These are phyloP conservation scores for Geotrupes spiniger DNA, from an alignment of 2,888 invertebrate genomes.

Conservation along the genomic window DNA sequence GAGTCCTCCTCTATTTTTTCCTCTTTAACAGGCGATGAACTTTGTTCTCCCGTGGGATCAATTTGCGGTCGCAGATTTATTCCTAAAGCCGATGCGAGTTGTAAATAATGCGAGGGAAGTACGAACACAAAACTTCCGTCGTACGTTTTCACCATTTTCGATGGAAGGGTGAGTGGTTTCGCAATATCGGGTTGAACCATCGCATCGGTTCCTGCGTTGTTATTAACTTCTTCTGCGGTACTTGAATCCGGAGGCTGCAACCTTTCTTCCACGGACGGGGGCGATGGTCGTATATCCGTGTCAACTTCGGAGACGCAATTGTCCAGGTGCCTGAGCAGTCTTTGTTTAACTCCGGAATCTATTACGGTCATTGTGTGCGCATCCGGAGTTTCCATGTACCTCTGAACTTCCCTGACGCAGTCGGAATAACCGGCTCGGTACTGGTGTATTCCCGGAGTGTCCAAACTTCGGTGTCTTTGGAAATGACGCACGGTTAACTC, in stretches of 20 bases:
- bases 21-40: slow-evolving; percentile 14
- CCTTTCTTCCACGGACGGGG: slow-evolving; percentile 30
- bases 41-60: slow-evolving; percentile 19
- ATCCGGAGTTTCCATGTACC: slow-evolving; percentile 61
- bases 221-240: slow-evolving; percentile 43
- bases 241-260: slow-evolving; percentile 46
- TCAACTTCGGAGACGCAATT: slow-evolving; percentile 62
- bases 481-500: slow-evolving; percentile 81
- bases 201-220: slow-evolving; percentile 40
- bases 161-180: slow-evolving; percentile 43
- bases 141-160: slow-evolving; percentile 56
- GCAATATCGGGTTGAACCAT: slow-evolving; percentile 8
- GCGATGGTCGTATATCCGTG: slow-evolving; percentile 47
- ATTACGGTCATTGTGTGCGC: slow-evolving; percentile 58
- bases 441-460: slow-evolving; percentile 58
- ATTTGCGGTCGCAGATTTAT: slow-evolving; percentile 45
- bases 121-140: slow-evolving; percentile 62
- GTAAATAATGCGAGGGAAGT: slow-evolving; percentile 61
- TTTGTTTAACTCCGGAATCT: slow-evolving; percentile 58
- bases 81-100: slow-evolving; percentile 55
- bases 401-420: slow-evolving; percentile 61
- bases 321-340: slow-evolving; percentile 59
- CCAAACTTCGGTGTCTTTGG: slow-evolving; percentile 68
- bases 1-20: slow-evolving; percentile 28
- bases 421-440: slow-evolving; percentile 66